Base-by-base conservation (phyloP, 2,888 invertebrate species). In the Spodoptera exigua region DNA sequence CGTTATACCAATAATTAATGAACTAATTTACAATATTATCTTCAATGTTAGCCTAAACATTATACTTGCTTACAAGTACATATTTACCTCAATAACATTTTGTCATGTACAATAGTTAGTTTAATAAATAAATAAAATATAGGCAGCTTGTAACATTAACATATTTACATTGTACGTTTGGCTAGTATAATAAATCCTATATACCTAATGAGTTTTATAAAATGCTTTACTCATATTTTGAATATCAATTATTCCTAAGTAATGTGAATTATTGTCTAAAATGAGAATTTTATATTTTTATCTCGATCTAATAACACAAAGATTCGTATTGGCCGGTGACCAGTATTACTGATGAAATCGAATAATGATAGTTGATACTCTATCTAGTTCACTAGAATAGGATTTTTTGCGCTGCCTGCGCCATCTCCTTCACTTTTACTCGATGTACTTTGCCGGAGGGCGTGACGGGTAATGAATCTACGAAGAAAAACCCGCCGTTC, bases 381-480 rank as follows among this genome's bases (percentile, higher is more conserved):
- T 44, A 52, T 61, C 36, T 45, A 37, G 45, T 45, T 46, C 55
- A 47, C 41, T 66, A 51, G 49, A 74, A 74, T 35, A 80, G 32
- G 21, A 80, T 78, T 52, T 72, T 73, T 36, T 78, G 59, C 2
- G 82, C 75, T 1, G 60, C 60, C 5, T 81, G 36, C 1, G 86
- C 83, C 36, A 85, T 72, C 18, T 85, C 82, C 57, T 66, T 78
- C 16, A 84, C 69, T 66, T 79, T 82, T 1, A 69, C 55, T 44
- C 86, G 71, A 61, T 87, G 79, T n/a, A 87, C 36, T 78, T 87
- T 87, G 14, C 85, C 85, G 5, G 85, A 83, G 4, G 84, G 77
- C 27, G 84, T 84, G 32, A 74, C 54, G 2, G 86, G 86, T 17
- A 86, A 73, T 9, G 72, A 62, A 36, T 86, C 84, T 45, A 85